Evolutionary conservation across 2,113 vertebrate genomes (phyloP), one percentile per base, ranked within the genome.

Genomic region (Axis porcinus): DNA sequence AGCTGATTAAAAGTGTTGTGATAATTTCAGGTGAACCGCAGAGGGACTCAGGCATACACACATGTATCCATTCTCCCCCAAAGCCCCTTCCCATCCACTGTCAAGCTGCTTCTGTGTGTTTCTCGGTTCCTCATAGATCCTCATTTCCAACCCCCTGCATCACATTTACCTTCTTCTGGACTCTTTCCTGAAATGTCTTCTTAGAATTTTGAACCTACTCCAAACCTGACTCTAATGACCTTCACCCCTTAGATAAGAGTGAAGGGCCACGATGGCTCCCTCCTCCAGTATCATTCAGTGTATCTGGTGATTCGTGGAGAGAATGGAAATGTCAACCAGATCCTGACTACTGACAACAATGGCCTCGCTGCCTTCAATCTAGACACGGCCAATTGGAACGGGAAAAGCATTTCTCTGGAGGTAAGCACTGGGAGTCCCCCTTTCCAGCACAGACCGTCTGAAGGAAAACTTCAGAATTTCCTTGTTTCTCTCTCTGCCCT

Each of bases 361-460:
- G 92, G 95, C 14, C 82, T 97, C 0, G 86, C 94, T 95, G 5
- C 33, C 60, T 97, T 97, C 60, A n/a, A 58, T 14, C 67, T 97
- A 78, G 92, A 96, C 23, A 97, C 94, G 1, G 62, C 4, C 8
- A 2, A 1, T 8, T 98, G 96, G 97, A 96, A 95, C 6, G 79
- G 86, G 21, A 40, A 70, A 57, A 55, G 10, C 4, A 4, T 96
- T 96, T 97, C 92, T 86, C 52, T 98, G 94, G 67, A 96, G 95
- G 95, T 98, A 40, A 92, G 62, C 36, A 14, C 45, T 14, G 13
- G 52, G 82, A 11, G 81, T 27, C 58, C 27, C 30, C 52, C 57
- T 81, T 88, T 45, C 40, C 9, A 30, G 28, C 27, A 23, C 28
- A 28, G 6, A 0, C 16, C 52, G 40, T 43, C n/a, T 54, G 57